Percentiles rank a stretch among this genome's conserved stretches.
Conservation (phyloP, 2,113 vertebrate species). For the Heptranchias perlo region DNA sequence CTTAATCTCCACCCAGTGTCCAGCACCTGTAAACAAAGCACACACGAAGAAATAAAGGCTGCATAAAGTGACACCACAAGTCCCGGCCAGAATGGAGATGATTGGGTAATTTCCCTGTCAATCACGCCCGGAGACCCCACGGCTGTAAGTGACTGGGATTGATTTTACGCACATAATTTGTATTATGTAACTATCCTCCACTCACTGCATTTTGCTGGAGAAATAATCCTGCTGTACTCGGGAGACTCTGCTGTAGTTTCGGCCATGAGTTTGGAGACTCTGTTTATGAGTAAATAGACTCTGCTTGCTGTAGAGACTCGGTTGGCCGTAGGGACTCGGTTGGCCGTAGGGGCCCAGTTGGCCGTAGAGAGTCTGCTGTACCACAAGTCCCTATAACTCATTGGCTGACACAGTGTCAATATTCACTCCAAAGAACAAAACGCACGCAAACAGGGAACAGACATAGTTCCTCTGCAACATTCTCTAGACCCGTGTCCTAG, state of each 20-base stretch:
- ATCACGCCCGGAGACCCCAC: no score
- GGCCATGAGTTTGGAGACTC: no score
- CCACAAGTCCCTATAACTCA: no score
- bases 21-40: constrained; percentile 49
- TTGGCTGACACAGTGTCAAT: no score
- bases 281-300: background rate
- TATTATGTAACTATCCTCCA: background rate
- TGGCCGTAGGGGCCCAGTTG: background rate
- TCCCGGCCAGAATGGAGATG: no score
- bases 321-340: background rate
- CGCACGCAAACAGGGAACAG: no score
- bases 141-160: background rate
- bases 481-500: no score
- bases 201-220: no score
- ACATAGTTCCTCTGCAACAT: no score
- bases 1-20: constrained; percentile 58
- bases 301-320: background rate
- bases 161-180: background rate
- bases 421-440: no score
- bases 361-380: no score
- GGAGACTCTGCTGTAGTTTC: background rate
- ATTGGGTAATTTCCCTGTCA: background rate
- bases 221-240: no score
- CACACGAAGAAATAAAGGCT: background rate
- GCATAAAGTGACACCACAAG: background rate